Evolutionary conservation across 2,113 vertebrate species (phyloP).

Genomic region (Heptranchias perlo): DNA sequence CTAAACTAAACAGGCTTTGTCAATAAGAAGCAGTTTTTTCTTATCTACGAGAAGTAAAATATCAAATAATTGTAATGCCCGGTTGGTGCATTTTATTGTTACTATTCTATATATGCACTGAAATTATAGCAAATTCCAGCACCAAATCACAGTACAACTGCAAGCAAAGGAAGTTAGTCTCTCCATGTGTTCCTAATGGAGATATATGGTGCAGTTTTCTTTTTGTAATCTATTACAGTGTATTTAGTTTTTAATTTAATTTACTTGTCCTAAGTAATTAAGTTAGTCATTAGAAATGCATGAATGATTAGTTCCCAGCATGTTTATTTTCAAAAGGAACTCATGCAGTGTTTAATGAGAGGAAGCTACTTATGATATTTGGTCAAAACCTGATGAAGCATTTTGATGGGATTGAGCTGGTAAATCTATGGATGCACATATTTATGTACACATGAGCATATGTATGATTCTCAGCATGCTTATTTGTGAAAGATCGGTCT

Average conservation of each 20-base stretch:
- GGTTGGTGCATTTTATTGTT: neutral
- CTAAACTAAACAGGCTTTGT: neutral
- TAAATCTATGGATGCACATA: neutral
- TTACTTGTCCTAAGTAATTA: slow-evolving; percentile 12
- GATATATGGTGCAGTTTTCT: neutral
- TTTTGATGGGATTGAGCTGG: slow-evolving; percentile 26
- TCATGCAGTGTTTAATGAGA: slow-evolving; percentile 6
- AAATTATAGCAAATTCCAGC: neutral
- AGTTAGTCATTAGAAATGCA: slow-evolving; percentile 24
- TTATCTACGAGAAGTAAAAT: neutral
- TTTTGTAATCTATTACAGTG: slow-evolving; percentile 13
- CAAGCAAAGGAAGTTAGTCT: neutral
- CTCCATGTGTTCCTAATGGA: neutral
- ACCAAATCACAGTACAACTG: neutral
- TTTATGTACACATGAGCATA: neutral
- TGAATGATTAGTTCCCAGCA: slow-evolving; percentile 22
- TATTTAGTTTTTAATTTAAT: slow-evolving; percentile 30
- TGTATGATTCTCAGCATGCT: neutral
- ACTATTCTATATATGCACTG: neutral
- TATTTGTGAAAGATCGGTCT: slow-evolving; percentile 10
- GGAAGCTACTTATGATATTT: slow-evolving; percentile 6
- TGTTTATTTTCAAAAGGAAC: slow-evolving; percentile 15
- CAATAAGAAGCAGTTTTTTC: neutral
- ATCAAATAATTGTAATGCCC: neutral
- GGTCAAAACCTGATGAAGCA: slow-evolving; percentile 8